Base-by-base conservation (phyloP, 2,797 vertebrate species). In the Brachymystax lenok region DNA sequence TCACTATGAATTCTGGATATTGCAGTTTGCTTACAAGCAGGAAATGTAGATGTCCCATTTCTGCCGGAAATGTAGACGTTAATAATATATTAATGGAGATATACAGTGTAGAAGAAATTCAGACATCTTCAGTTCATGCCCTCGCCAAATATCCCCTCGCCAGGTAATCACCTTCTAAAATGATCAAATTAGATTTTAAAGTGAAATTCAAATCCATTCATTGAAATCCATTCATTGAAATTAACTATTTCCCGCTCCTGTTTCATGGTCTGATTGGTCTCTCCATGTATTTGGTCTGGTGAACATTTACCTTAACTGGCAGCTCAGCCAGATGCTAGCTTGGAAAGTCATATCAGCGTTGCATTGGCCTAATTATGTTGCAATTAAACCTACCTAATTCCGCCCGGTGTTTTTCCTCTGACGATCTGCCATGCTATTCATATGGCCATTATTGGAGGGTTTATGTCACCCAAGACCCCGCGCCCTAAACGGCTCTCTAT, bases 151-250 rank as follows among this genome's bases (percentile, higher is more conserved):
- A 3, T 64, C 8, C 40, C 40, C 40, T 3, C 40, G 40, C 8
- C 40, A 46, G 40, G 40, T 27, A 83, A 77, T 76, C 74, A 77
- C 3, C 63, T 69, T 76, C 72, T 24, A 21, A 69, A 70, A 66
- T 76, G 73, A 77, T 61, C 70, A 63, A 68, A 80, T 80, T 79
- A 71, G 71, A 82, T 77, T 64, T 21, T n/a, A 64, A 69, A 77
- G 54, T 75, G 10, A 80, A 83, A 74, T 78, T 8, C 74, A 69
- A 76, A 73, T 80, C 10, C 68, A 69, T 78, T 82, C 5, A 33
- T 79, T 74, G 21, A 77, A 72, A 79, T 71, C 10, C 68, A 69
- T 78, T 82, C 5, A 33, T 79, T 74, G 21, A 77, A 72, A 79
- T 71, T 28, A 77, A 66, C 69, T 24, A 64, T 56, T n/a, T 63